Evolutionary conservation across 1,140 invertebrate genomes (phyloP).

Genomic region (Halictus rubicundus): DNA sequence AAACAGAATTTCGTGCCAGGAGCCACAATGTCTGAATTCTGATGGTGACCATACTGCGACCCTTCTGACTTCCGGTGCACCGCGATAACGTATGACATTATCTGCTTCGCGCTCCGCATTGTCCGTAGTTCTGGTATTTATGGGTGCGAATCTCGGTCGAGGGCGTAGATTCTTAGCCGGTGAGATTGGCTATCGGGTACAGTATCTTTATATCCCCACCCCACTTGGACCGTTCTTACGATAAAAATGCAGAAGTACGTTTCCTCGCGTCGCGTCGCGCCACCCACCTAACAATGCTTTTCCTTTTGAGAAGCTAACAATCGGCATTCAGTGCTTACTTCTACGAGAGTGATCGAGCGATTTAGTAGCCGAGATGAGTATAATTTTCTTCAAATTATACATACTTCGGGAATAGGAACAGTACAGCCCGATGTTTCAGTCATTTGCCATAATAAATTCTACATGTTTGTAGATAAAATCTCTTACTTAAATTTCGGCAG

Average conservation of each 20-base stretch:
- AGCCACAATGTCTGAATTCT: conserved; percentile 55
- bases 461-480: too few species aligned
- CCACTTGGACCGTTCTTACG: background rate
- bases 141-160: conserved; percentile 11
- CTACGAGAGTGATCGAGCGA: background rate
- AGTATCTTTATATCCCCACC: background rate
- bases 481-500: too few species aligned
- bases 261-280: too few species aligned
- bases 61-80: conserved; percentile 49
- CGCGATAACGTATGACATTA: conserved; percentile 43
- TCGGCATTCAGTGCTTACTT: background rate
- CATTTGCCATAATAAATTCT: too few species aligned
- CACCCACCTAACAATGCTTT: too few species aligned
- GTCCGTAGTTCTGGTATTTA: conserved; percentile 38
- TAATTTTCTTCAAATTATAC: background rate
- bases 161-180: conserved; percentile 6
- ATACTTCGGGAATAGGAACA: too few species aligned
- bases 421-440: too few species aligned
- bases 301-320: background rate
- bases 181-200: conserved; percentile 12
- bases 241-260: conserved; percentile 27
- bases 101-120: conserved; percentile 30
- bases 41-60: conserved; percentile 42
- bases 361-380: background rate
- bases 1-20: conserved; percentile 34